These are phyloP conservation scores for Champsocephalus gunnari DNA, from an alignment of 2,797 vertebrate species.

Conservation along the genomic window DNA sequence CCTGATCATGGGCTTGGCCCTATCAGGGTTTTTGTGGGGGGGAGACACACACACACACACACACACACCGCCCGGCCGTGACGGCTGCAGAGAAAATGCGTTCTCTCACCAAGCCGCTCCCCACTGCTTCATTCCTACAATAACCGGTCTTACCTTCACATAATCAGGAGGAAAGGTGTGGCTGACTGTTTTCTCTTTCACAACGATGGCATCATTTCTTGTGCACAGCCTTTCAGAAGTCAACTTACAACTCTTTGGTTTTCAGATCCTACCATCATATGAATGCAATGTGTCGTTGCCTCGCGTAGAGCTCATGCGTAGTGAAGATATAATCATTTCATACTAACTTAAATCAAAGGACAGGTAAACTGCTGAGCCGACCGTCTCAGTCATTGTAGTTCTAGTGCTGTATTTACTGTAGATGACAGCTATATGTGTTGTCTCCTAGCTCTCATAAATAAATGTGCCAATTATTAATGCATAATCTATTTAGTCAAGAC, in stretches of 20 bases:
- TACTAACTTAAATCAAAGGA: conserved; percentile 85
- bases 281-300: conserved; percentile 75
- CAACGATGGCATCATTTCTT: conserved; percentile 40
- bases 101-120: conserved; percentile 51
- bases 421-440: conserved; percentile 87
- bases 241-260: conserved; percentile 61
- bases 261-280: conserved; percentile 62
- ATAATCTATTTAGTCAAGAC: conserved; percentile 90
- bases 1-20: conserved; percentile 58
- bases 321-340: conserved; percentile 79
- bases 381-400: conserved; percentile 81
- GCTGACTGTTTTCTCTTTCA: conserved; percentile 62
- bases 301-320: conserved; percentile 74
- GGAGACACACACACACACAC: conserved; percentile 48
- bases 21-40: conserved; percentile 53
- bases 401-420: conserved; percentile 90
- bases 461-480: conserved; percentile 97
- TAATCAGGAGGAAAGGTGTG: conserved; percentile 60
- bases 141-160: conserved; percentile 62
- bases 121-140: conserved; percentile 45
- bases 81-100: conserved; percentile 36
- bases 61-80: conserved; percentile 36
- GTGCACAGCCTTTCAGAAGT: conserved; percentile 58
- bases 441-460: conserved; percentile 90
- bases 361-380: conserved; percentile 73